Base-by-base conservation (phyloP, 2,888 invertebrate species). In the Spialia ferax region DNA sequence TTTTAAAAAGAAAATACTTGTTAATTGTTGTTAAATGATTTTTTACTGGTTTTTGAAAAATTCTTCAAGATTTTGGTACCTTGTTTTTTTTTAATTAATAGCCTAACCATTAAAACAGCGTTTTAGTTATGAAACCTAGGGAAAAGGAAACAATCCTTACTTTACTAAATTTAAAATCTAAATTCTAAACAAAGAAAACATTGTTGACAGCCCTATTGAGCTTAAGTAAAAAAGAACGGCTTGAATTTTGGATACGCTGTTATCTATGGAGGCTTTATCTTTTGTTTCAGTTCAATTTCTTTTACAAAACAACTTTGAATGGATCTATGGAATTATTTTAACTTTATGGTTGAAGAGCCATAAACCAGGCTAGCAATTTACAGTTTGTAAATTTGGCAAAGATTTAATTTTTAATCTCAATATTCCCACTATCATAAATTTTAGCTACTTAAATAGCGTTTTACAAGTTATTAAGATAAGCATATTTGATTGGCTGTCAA, bases 231-330 rank as follows among this genome's bases (percentile, higher is more conserved):
- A 65, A 65, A 50, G 38, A 65, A 52, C 38, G 52, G 7, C 13
- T 65, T 52, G 52, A 52, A 65, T 65, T 65, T 65, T 57, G 65
- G 65, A 65, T 65, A 65, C 65, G 59, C 59, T 65, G 65, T 59
- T 64, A 64, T 65, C 59, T 65, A 65, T 54, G 38, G 54, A 38
- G 65, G 26, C 57, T 65, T 50, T 52, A 59, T 65, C 56, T 59
- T 65, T 65, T 65, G 65, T 65, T 65, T 65, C 38, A 52, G 50
- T 65, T 59, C 35, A 65, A 52, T 65, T 64, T 64, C 20, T 52
- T 62, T 62, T 38, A 65, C 23, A 65, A 59, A 65, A 65, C 23
- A 22, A 35, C 32, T 35, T 57, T 64, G 50, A 65, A 65, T 65
- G 57, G 50, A 64, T 29, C 20, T 42, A 11, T 32, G 13, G n/a